phyloP scores from a whole-genome alignment of 2,797 vertebrate species.

The Falco concolor region DNA sequence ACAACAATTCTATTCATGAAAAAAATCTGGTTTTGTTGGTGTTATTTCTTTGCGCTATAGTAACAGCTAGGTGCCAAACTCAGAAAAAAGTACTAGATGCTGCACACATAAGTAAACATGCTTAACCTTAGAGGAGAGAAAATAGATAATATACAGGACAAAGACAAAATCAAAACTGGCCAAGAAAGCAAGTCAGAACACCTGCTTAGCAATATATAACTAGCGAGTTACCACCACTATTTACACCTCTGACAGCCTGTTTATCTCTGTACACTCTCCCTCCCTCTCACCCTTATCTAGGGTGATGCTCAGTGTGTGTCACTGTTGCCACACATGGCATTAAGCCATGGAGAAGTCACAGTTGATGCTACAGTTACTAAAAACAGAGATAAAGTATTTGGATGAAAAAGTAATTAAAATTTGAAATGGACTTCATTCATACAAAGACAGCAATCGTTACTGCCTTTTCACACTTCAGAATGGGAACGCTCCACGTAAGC shows the following conservation, averaged over 20 bases:
- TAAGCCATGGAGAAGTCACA: neutral
- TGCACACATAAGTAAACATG: neutral
- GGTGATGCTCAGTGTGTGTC: neutral
- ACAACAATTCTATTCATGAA: neutral
- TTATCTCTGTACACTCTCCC: neutral
- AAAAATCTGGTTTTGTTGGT: neutral
- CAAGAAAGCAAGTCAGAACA: neutral
- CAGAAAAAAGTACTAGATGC: neutral
- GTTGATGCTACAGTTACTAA: neutral
- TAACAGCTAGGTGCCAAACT: neutral
- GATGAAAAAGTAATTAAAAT: neutral
- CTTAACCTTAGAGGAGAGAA: neutral
- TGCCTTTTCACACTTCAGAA: neutral
- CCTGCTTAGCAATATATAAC: neutral
- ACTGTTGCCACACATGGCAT: neutral
- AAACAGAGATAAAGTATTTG: neutral
- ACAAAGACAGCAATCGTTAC: neutral
- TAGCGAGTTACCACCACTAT: neutral
- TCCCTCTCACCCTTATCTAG: neutral
- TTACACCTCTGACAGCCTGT: neutral
- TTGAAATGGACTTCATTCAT: neutral
- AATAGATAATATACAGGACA: neutral
- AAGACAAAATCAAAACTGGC: neutral
- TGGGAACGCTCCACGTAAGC: neutral
- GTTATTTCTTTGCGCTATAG: neutral